Base-by-base conservation (phyloP, 2,888 invertebrate species). In the Cyaniris semiargus region DNA sequence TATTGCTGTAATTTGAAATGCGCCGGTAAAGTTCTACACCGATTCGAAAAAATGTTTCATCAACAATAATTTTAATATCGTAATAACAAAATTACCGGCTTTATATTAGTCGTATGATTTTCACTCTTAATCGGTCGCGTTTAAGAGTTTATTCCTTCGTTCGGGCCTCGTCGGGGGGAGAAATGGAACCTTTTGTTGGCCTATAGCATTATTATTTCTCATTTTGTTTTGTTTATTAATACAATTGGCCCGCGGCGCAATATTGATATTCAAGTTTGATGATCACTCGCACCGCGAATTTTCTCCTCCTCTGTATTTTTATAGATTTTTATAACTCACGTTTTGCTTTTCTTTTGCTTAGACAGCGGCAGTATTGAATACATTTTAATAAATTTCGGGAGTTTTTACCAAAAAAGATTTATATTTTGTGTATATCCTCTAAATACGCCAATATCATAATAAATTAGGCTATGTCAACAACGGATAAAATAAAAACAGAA, bases 181-280 rank as follows among this genome's bases (percentile, higher is more conserved):
- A 93, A 93, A 93, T 93, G 92, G 90, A 92, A 92, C 91, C 94
- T 94, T 93, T 94, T 94, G 94, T 94, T 94, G 90, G 93, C 90
- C 94, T 91, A 92, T 93, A 93, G 94, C 91, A 91, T 94, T 94
- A 94, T 94, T 94, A 94, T 94, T 93, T 94, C 92, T 92, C 93
- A 93, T 94, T 94, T 94, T 94, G 93, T 94, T 94, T 94, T 94
- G 94, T 94, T 94, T 94, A 94, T 94, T 94, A 94, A 94, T 94
- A 94, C 93, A 93, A 94, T 94, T 94, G 93, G 94, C 94, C 90
- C 85, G 91, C 90, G 94, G 94, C 94, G 92, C 91, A 93, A 93
- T 94, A 94, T 94, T 94, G 94, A 94, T 94, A 94, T 94, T 94
- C 94, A 92, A 92, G 94, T 93, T 91, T 92, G 93, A 93, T 92